Percentiles rank a stretch among this genome's conserved stretches.
Evolutionary conservation across 1,140 invertebrate species (phyloP).

Genomic region (Hyposmocoma kahamanoa): DNA sequence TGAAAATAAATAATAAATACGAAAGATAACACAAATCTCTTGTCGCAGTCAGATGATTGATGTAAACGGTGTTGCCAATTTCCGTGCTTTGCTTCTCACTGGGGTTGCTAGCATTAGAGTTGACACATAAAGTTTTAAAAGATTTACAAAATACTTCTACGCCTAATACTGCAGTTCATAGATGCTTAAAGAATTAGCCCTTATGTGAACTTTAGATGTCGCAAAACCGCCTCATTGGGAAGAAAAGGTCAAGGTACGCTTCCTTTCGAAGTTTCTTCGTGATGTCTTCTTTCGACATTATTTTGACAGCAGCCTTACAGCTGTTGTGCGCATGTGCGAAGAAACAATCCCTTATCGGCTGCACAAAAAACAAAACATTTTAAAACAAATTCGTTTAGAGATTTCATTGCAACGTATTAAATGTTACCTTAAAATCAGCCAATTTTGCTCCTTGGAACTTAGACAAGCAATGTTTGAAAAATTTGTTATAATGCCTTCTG

Average conservation of each 20-base stretch:
- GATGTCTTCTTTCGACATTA: slow-evolving; percentile 66
- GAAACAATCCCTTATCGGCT: slow-evolving; percentile 68
- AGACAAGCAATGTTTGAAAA: slow-evolving; percentile 53
- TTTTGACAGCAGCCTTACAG: slow-evolving; percentile 66
- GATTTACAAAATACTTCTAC: no score
- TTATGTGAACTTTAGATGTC: slow-evolving; percentile 31
- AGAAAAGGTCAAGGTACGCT: slow-evolving; percentile 66
- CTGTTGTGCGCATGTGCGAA: slow-evolving; percentile 69
- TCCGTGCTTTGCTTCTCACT: no score
- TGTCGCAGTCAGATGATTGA: slow-evolving; percentile 59
- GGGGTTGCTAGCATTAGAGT: no score
- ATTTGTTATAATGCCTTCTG: slow-evolving; percentile 49
- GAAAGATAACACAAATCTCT: slow-evolving; percentile 16
- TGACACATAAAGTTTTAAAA: no score
- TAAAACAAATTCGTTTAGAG: no score
- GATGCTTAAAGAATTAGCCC: no score
- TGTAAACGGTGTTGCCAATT: slow-evolving; percentile 36
- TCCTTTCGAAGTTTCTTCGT: slow-evolving; percentile 65
- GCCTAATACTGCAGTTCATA: no score
- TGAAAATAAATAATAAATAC: slow-evolving; percentile 60
- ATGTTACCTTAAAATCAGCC: slow-evolving; percentile 60
- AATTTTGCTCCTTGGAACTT: slow-evolving; percentile 58
- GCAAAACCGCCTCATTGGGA: slow-evolving; percentile 54
- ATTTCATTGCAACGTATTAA: not conserved
- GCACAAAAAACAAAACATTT: slow-evolving; percentile 21